phyloP scores from a whole-genome alignment of 2,888 invertebrate species.

The Calephelis perditalis region DNA sequence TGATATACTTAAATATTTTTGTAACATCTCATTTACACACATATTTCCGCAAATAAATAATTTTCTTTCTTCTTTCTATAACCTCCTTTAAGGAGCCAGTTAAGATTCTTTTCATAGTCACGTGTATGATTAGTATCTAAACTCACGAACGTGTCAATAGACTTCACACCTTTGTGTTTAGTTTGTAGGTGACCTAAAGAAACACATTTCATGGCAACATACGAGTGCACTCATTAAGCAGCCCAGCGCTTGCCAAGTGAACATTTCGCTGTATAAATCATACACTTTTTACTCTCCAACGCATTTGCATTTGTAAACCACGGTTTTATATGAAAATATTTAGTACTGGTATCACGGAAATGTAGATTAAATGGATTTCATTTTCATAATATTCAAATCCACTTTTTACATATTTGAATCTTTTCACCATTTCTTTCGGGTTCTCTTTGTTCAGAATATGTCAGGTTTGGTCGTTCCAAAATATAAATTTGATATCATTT shows the following conservation, averaged over 20 bases:
- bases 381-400: too few relatives aligned
- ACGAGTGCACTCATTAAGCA: conserved; percentile 25
- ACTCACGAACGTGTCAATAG: conserved; percentile 6
- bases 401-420: conserved; percentile 26
- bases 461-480: conserved; percentile 13
- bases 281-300: conserved; percentile 20
- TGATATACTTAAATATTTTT: too few relatives aligned
- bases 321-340: conserved; percentile 15
- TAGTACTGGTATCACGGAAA: conserved; percentile 7
- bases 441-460: too few relatives aligned
- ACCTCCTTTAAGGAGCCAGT: too few relatives aligned
- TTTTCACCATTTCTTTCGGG: conserved; percentile 13
- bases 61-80: too few relatives aligned
- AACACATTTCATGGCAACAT: conserved; percentile 24
- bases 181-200: conserved; percentile 26
- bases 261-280: conserved; percentile 24
- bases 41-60: too few relatives aligned
- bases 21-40: too few relatives aligned
- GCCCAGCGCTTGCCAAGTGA: conserved; percentile 23
- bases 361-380: too few relatives aligned
- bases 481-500: too few relatives aligned
- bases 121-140: not conserved
- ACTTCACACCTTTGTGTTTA: conserved; percentile 12
- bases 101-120: too few relatives aligned
- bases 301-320: conserved; percentile 6